A percentile compares a stretch with the other conserved stretches of the same genome.
Evolutionary conservation across 2,113 vertebrate genomes (phyloP).

Genomic region (Prionailurus viverrinus): DNA sequence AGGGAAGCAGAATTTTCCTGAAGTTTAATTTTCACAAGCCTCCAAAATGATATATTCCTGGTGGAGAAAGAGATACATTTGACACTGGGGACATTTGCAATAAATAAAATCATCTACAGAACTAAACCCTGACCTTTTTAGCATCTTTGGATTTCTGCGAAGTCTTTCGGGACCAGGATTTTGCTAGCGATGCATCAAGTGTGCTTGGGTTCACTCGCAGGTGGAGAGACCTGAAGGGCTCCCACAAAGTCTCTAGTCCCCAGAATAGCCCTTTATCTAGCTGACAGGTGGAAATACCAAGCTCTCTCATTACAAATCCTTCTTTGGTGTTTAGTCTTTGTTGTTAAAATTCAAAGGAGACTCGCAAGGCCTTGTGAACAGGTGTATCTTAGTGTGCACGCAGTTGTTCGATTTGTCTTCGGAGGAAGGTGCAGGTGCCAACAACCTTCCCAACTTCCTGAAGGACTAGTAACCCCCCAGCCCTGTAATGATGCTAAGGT

Average conservation of each 20-base stretch:
- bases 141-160: conserved; percentile 10
- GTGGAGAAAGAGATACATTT: background rate
- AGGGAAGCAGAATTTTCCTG: background rate
- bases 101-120: background rate
- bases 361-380: background rate
- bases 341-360: conserved; percentile 34
- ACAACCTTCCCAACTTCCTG: background rate
- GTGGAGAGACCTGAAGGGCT: background rate
- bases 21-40: background rate
- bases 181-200: background rate
- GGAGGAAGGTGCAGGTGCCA: background rate
- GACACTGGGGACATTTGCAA: background rate
- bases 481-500: background rate
- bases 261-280: background rate
- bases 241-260: background rate
- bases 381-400: background rate
- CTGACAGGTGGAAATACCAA: background rate
- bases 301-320: background rate
- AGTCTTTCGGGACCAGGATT: background rate
- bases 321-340: background rate
- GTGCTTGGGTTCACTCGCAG: background rate
- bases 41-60: background rate
- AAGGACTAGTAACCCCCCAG: background rate
- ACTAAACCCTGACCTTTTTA: background rate
- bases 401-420: background rate